Base-by-base conservation (phyloP, 2,888 invertebrate genomes). In the Papilio elwesi region DNA sequence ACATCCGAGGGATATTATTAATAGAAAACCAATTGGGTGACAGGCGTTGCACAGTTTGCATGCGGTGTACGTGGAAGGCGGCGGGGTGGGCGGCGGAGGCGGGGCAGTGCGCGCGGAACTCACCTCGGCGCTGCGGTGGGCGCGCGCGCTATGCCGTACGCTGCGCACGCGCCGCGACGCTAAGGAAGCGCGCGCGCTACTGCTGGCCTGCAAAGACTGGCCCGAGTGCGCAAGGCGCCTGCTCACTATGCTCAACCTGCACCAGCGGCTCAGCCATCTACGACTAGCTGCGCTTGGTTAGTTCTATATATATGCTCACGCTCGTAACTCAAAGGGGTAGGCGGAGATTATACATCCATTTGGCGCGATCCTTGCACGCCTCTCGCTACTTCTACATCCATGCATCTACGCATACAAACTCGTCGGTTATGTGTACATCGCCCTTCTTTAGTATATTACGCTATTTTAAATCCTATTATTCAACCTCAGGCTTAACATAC, bases 1-100 rank as follows among this genome's bases (percentile, higher is more conserved):
- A 43, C 9, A 43, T 6, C 43, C 6, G 6, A 43, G 2, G 8
- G 43, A 5, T 9, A 43, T 43, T 9, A 6, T 9, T 43, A 9
- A 43, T 7, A 6, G 43, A 6, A 7, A 43, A 43, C 6, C 43
- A 43, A 43, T 43, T 9, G 43, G 43, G 7, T 43, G 2, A 43
- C 94, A 98, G 95, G 97, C 98, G 43, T 95, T 98, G 82, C 97
- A 97, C 90, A 98, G 98, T 77, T 94, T 98, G 75, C 98, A 98
- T 94, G 96, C 97, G 79, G 98, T 98, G 96, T 97, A 98, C 87
- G 98, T 98, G 82, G 98, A 98, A 89, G 98, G 98, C 0, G 81
- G 77, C 36, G 76, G 74, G 57, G 97, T 97, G 89, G 89, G 97
- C 97, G 70, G 77, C 67, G 51, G 79, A 79, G 82, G 81, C 71